Percentiles rank a stretch among this genome's conserved stretches.
phyloP scores from a whole-genome alignment of 2,888 invertebrate genomes.

The Brassicogethes aeneus region DNA sequence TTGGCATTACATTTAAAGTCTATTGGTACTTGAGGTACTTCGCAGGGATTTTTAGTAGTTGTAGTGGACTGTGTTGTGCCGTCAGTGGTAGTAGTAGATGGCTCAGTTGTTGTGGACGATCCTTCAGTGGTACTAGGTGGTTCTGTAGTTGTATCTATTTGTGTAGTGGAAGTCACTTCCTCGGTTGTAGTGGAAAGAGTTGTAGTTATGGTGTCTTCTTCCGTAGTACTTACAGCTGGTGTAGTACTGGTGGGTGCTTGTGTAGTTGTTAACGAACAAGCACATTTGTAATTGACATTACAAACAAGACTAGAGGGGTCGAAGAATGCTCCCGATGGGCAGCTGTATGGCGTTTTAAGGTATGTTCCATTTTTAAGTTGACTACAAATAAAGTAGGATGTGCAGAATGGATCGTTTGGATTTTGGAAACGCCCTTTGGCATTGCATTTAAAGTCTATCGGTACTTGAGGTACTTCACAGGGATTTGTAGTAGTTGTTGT shows the following conservation, averaged over 20 bases:
- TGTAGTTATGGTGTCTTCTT: background rate
- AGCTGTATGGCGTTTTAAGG: slow-evolving; percentile 25
- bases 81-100: background rate
- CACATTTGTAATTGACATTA: slow-evolving; percentile 1
- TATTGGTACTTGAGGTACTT: background rate
- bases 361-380: slow-evolving; percentile 24
- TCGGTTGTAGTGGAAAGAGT: background rate
- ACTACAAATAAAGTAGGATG: slow-evolving; percentile 22
- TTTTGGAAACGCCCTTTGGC: slow-evolving; percentile 41
- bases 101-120: background rate
- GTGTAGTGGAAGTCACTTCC: background rate
- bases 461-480: background rate
- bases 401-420: slow-evolving; percentile 30
- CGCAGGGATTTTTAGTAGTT: background rate
- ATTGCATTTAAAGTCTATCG: slow-evolving; percentile 18
- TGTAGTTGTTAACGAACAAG: background rate
- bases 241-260: background rate
- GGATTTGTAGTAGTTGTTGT: background rate
- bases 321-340: slow-evolving; percentile 22
- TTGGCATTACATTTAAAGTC: slow-evolving; percentile 25
- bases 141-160: background rate
- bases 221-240: background rate
- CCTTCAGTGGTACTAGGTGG: background rate
- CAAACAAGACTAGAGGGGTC: slow-evolving; percentile 15
- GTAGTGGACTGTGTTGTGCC: background rate